Evolutionary conservation across 2,888 invertebrate species (phyloP).

Genomic region (Callyntrura guangdongensis): DNA sequence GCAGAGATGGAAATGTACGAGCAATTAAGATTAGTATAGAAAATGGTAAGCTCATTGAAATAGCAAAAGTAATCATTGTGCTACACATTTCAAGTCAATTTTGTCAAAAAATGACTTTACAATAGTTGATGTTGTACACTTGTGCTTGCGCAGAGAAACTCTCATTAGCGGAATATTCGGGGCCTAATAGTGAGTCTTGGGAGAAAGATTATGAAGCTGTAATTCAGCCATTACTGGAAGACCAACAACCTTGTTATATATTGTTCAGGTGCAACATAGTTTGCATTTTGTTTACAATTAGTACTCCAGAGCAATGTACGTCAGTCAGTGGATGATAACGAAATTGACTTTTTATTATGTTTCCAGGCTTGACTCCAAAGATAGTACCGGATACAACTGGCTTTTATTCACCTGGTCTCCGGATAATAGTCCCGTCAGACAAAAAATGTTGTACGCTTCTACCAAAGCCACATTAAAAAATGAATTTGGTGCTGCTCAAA

Average conservation of each 20-base stretch:
- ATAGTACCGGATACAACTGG: constrained; percentile 94
- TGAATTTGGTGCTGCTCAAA: constrained; percentile 97
- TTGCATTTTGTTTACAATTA: too few relatives aligned
- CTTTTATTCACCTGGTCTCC: constrained; percentile 97
- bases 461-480: constrained; percentile 98
- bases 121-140: neutral
- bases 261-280: constrained; percentile 90
- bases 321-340: too few relatives aligned
- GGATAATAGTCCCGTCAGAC: constrained; percentile 94
- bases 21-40: constrained; percentile 94
- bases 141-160: constrained; percentile 92
- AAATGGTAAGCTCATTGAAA: constrained; percentile 90
- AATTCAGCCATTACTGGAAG: constrained; percentile 90
- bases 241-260: constrained; percentile 95
- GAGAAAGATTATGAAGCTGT: constrained; percentile 94
- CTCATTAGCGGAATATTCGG: constrained; percentile 89
- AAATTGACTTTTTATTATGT: too few relatives aligned
- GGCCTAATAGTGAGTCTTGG: constrained; percentile 90
- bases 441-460: constrained; percentile 99
- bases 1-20: constrained; percentile 92
- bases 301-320: too few relatives aligned
- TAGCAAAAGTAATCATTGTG: neutral
- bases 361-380: constrained; percentile 91
- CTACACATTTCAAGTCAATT: neutral
- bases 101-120: constrained; percentile 1